phyloP scores from a whole-genome alignment of 2,113 vertebrate species.

The Channa maculata region DNA sequence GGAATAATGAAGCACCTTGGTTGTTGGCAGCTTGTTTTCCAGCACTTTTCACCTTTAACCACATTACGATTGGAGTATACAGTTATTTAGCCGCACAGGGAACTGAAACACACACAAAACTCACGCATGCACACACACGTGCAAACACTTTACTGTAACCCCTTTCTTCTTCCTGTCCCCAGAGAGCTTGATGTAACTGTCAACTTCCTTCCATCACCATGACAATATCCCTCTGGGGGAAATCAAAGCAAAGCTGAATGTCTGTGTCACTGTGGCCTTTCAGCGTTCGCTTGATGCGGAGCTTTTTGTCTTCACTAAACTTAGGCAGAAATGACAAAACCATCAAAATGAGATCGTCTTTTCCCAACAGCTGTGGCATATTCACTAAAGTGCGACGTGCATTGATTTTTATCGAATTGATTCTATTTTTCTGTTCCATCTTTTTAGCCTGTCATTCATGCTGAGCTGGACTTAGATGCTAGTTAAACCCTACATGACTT shows the following conservation, averaged over 20 bases:
- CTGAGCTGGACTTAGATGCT: too few species aligned
- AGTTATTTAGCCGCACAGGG: too few species aligned
- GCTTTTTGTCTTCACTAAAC: background rate
- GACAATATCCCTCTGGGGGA: constrained; percentile 24
- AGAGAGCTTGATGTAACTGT: constrained; percentile 9
- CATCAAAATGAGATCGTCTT: background rate
- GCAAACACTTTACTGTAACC: background rate
- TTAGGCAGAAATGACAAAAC: background rate
- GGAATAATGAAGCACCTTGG: too few species aligned
- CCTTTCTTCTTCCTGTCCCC: constrained; percentile 7
- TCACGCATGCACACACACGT: constrained; percentile 1
- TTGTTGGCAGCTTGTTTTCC: too few species aligned
- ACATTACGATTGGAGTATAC: too few species aligned
- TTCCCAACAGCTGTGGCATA: background rate
- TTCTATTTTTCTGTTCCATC: background rate
- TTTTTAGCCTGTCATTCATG: background rate
- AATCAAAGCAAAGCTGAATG: constrained; percentile 35
- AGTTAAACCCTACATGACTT: too few species aligned
- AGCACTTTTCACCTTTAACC: too few species aligned
- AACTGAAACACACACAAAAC: background rate
- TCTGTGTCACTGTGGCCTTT: background rate
- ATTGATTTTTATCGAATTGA: background rate
- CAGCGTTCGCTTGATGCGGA: background rate
- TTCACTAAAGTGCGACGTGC: background rate
- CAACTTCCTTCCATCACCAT: constrained; percentile 34